phyloP scores from a whole-genome alignment of 2,888 invertebrate species.

The Cerastis leucographa region DNA sequence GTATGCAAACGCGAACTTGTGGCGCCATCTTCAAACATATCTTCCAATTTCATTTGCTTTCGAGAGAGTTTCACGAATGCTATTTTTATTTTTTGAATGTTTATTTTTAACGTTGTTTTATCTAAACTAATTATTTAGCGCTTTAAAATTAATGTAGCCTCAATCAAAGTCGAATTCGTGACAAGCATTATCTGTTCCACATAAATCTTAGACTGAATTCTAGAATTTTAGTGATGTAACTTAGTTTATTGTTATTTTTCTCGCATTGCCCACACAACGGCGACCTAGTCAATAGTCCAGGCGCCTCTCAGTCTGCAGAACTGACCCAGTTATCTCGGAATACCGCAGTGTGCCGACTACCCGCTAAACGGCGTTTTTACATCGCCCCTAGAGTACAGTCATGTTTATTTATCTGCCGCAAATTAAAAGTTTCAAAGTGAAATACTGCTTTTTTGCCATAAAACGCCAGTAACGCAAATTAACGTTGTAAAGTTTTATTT shows the following conservation, averaged over 20 bases:
- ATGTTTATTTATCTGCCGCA: slow-evolving; percentile 65
- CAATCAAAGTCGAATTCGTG: not conserved
- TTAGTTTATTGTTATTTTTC: slow-evolving; percentile 52
- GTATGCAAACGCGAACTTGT: too few relatives aligned
- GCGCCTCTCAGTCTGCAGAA: slow-evolving; percentile 77
- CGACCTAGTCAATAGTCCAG: slow-evolving; percentile 74
- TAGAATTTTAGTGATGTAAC: slow-evolving; percentile 28
- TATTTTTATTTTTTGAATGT: too few relatives aligned
- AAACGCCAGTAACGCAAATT: slow-evolving; percentile 22
- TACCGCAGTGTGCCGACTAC: slow-evolving; percentile 73
- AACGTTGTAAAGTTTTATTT: slow-evolving; percentile 54
- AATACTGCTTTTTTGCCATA: slow-evolving; percentile 57
- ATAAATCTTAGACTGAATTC: slow-evolving; percentile 5
- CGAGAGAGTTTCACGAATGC: not conserved
- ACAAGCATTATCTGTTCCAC: not conserved
- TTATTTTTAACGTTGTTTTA: not conserved
- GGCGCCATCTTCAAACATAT: slow-evolving; percentile 30
- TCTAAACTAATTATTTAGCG: not conserved
- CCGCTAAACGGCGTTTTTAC: slow-evolving; percentile 62
- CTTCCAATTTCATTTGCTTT: not conserved
- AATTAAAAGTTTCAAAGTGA: slow-evolving; percentile 69
- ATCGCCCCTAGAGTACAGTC: slow-evolving; percentile 53
- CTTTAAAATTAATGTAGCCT: not conserved
- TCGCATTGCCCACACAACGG: slow-evolving; percentile 54
- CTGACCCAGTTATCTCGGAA: slow-evolving; percentile 81